These are phyloP conservation scores for Theretra japonica DNA, from an alignment of 2,888 invertebrate species.

Conservation along the genomic window DNA sequence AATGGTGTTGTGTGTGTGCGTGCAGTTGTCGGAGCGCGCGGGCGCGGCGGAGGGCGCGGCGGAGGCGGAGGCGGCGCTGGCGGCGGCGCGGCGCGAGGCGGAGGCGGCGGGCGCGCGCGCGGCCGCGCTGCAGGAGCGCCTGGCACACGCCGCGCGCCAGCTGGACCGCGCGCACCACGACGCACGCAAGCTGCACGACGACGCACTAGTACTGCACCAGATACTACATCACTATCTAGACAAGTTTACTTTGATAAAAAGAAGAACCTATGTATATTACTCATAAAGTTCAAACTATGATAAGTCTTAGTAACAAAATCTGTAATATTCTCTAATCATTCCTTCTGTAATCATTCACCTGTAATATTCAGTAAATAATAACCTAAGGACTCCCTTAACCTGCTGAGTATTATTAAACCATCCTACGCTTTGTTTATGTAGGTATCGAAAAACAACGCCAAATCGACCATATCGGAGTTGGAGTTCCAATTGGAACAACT, in stretches of 20 bases:
- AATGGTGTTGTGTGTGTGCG: not conserved
- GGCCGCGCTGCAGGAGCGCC: constrained; percentile 70
- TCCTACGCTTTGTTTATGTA: constrained; percentile 48
- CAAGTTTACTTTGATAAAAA: no score
- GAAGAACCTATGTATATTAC: no score
- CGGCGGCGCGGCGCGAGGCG: constrained; percentile 71
- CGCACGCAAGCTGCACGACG: constrained; percentile 75
- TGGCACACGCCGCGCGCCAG: constrained; percentile 78
- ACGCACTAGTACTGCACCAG: constrained; percentile 61
- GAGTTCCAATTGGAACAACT: constrained; percentile 91
- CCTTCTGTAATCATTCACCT: no score
- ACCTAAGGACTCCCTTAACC: no score
- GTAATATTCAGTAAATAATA: no score
- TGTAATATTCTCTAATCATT: no score
- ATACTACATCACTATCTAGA: not conserved
- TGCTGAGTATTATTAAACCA: no score
- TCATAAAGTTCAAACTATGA: no score
- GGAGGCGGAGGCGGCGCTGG: constrained; percentile 67
- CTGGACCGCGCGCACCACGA: constrained; percentile 76
- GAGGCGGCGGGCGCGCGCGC: constrained; percentile 71
- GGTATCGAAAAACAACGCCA: constrained; percentile 94
- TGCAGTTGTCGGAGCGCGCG: constrained; percentile 55
- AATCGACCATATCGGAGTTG: constrained; percentile 92
- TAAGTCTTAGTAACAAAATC: no score
- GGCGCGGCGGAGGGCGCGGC: constrained; percentile 62